Evolutionary conservation across 2,113 vertebrate species (phyloP), one percentile per base, ranked within the genome.

Genomic region (Ptilonorhynchus violaceus): DNA sequence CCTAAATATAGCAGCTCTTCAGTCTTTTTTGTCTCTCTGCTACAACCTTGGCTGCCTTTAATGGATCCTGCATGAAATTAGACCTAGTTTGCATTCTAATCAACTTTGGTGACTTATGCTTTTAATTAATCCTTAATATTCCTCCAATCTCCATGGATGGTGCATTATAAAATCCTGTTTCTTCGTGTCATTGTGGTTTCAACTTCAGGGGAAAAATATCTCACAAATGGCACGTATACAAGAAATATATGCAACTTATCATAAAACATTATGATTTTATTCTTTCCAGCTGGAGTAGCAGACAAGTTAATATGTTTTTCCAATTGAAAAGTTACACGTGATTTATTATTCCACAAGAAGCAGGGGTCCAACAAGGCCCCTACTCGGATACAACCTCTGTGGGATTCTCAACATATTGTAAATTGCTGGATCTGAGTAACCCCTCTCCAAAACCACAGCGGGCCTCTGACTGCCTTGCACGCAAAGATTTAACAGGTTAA

Each of bases 41-140:
- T 59, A 72, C 77, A 95, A 58, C 44, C 41, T 55, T 79, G 55
- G 25, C 69, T 92, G 82, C 72, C 37, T 88, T 85, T 84, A 92
- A 93, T 74, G 70, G 56, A 55, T 83, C 35, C 41, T 55, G 52
- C 52, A 77, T 59, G 59, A 91, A 93, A 88, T 88, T 42, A 89
- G 72, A 64, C 76, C 73, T 94, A 77, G 58, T 85, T 77, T 90
- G 70, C 69, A 76, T 90, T 84, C 53, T 83, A 93, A 95, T 92
- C 68, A 92, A 66, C 89, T 90, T 92, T 42, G 47, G 55, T 79
- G 76, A 64, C 74, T 95, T 96, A 72, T 8, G 42, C 74, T 91
- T 96, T 96, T 88, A 91, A 93, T 96, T 94, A 91, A 47, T 49
- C 72, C 72, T 69, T 74, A 86, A 85, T 90, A 96, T 89, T 95